Base-by-base conservation (phyloP, 2,888 invertebrate genomes). In the Trachelus troglodyta region DNA sequence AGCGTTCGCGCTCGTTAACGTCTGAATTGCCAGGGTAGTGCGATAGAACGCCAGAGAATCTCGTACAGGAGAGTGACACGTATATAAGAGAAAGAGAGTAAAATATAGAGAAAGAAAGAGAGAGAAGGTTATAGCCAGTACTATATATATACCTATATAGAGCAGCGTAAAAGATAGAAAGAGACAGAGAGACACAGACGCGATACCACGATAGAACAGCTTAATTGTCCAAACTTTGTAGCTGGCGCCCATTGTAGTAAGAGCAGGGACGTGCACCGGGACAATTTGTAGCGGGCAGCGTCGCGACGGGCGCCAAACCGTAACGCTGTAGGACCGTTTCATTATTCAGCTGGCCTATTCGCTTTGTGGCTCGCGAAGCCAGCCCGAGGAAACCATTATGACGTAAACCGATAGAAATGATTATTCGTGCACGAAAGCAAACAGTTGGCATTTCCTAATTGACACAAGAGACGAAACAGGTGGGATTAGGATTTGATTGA, bases 221-320 rank as follows among this genome's bases (percentile, higher is more conserved):
- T 87, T 87, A 87, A 87, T 85, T 87, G 85, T 86, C 82, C 77
- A 80, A 80, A 81, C 76, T 81, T 81, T 78, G 77, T 30, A 76
- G 33, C 73, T 15, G 75, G 12, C 40, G 40, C 69, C 76, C 79
- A 80, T 76, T 79, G 76, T 76, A 69, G 33, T 75, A 35, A 34
- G 73, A 69, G 69, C 75, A 40, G 75, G 69, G 31, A 34, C 75
- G 75, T 73, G 75, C 4, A 12, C 31, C 71, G 31, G 78, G 34
- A 77, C 77, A 81, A 83, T 82, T 80, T 78, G 81, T 77, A 79
- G 74, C 74, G 30, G 74, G 74, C 74, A 34, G 35, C 74, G 56
- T 34, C 30, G 34, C 74, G 74, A 23, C 74, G 74, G 74, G 35
- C 34, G n/a, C 71, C 71, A 34, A 71, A 23, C 74, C 74, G 74